Evolutionary conservation across 2,888 invertebrate species (phyloP).

Genomic region (Branchellion lobata): DNA sequence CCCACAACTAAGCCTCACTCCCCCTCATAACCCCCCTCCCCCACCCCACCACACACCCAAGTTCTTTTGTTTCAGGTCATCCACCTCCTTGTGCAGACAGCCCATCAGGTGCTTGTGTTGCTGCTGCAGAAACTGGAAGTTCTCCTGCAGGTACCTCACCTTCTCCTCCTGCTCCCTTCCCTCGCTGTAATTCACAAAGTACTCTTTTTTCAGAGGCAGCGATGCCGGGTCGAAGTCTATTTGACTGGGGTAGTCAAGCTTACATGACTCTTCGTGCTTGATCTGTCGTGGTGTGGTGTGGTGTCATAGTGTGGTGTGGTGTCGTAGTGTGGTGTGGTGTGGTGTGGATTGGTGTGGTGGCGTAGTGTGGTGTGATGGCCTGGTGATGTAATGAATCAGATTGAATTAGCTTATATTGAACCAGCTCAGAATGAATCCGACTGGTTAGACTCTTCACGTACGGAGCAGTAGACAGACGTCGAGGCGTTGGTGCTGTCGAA

Average conservation of each 20-base stretch:
- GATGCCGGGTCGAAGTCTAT: neutral
- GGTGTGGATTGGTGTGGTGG: neutral
- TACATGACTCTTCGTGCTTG: neutral
- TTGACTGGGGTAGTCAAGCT: neutral
- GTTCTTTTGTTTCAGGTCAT: neutral
- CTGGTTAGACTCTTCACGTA: too few relatives aligned
- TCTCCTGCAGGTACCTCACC: neutral
- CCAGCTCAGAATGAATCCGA: too few relatives aligned
- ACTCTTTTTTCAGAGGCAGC: neutral
- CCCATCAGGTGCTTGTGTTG: neutral
- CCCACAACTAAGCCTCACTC: too few relatives aligned
- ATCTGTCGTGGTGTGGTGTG: too few relatives aligned
- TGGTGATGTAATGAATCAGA: neutral
- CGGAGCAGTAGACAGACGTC: too few relatives aligned
- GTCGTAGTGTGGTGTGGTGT: neutral
- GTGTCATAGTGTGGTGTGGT: too few relatives aligned
- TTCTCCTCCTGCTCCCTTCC: neutral
- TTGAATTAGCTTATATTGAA: neutral
- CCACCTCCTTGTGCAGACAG: conserved; percentile 5
- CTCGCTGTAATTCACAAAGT: neutral
- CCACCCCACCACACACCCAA: neutral
- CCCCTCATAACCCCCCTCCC: too few relatives aligned
- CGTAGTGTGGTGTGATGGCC: too few relatives aligned
- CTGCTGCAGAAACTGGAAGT: neutral
- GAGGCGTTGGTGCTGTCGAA: too few relatives aligned